Conservation (phyloP, 2,113 vertebrate species). For the Chlorocebus sabaeus region DNA sequence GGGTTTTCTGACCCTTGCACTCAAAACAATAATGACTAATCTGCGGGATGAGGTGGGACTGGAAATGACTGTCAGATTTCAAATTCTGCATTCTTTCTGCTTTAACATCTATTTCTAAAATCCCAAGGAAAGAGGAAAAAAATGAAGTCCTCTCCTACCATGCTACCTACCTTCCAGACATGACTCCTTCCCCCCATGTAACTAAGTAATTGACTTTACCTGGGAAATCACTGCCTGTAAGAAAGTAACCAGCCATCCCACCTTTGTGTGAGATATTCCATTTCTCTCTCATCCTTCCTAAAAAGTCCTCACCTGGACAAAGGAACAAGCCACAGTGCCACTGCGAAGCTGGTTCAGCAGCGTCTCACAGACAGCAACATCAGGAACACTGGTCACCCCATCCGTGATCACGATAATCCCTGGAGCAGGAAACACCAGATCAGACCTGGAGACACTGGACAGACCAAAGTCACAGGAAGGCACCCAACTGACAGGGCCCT, state of each 20-base stretch:
- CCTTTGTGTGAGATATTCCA: neutral
- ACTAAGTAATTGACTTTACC: neutral
- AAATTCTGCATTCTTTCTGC: neutral
- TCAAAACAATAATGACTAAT: neutral
- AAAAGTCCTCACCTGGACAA: conserved; percentile 90
- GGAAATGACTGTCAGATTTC: neutral
- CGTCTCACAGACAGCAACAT: conserved; percentile 96
- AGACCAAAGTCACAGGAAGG: neutral
- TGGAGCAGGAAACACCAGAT: conserved; percentile 68
- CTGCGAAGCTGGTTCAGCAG: conserved; percentile 96
- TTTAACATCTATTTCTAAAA: neutral
- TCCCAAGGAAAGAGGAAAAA: neutral
- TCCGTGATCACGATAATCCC: conserved; percentile 99
- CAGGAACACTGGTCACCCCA: conserved; percentile 98
- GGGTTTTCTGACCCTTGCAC: conserved; percentile 23
- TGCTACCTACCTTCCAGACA: neutral
- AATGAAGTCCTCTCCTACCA: neutral
- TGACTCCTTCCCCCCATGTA: neutral
- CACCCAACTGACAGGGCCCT: neutral
- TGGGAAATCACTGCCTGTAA: neutral
- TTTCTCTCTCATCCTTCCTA: neutral
- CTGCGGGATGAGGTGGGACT: neutral
- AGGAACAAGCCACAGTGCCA: conserved; percentile 96
- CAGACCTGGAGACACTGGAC: neutral
- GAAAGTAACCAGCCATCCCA: neutral